Evolutionary conservation across 2,888 invertebrate genomes (phyloP).

Genomic region (Hydriomena furcata): DNA sequence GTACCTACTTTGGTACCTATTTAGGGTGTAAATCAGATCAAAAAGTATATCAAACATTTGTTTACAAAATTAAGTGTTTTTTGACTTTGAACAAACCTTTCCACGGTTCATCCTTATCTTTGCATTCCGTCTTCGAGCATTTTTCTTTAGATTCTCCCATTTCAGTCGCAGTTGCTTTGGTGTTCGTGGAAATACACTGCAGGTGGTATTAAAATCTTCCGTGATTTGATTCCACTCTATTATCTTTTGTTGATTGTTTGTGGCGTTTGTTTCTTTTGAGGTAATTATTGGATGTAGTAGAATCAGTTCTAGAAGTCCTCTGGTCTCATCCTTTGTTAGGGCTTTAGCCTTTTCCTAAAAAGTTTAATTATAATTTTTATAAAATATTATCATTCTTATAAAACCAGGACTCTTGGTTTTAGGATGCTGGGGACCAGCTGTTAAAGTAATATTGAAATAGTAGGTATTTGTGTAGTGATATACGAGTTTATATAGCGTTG

Average conservation of each 20-base stretch:
- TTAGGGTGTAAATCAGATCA: too few relatives aligned
- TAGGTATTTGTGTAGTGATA: too few relatives aligned
- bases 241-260: constrained; percentile 10
- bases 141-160: constrained; percentile 15
- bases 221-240: constrained; percentile 11
- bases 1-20: too few relatives aligned
- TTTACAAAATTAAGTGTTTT: too few relatives aligned
- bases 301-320: constrained; percentile 4
- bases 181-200: background rate
- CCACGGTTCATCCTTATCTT: constrained; percentile 1
- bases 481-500: too few relatives aligned
- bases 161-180: constrained; percentile 6
- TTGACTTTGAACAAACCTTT: background rate
- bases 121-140: constrained; percentile 8
- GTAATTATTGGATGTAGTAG: constrained; percentile 7
- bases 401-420: too few relatives aligned
- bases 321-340: constrained; percentile 9
- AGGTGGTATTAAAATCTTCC: constrained; percentile 2
- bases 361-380: too few relatives aligned
- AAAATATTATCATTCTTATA: too few relatives aligned
- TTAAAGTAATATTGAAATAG: too few relatives aligned
- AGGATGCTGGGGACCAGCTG: too few relatives aligned
- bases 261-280: constrained; percentile 8
- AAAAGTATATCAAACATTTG: too few relatives aligned
- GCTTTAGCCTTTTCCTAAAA: constrained; percentile 10